Percentiles rank a stretch among this genome's conserved stretches.
phyloP scores from a whole-genome alignment of 2,113 vertebrate genomes.

The Sorex fumeus region DNA sequence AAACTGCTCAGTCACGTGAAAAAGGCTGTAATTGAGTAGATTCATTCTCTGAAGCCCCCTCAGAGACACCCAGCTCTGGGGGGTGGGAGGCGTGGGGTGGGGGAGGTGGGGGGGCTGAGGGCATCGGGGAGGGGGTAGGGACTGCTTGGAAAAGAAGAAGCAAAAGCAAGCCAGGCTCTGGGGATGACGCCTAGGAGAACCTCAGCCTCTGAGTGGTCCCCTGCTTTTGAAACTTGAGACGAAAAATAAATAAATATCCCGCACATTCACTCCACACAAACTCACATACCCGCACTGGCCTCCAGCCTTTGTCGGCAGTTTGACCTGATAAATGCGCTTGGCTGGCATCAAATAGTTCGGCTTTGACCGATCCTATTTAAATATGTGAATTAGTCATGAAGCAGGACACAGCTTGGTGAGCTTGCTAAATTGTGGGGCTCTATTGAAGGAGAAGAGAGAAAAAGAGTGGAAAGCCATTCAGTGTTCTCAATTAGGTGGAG shows the following conservation, averaged over 20 bases:
- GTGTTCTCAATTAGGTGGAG: constrained; percentile 85
- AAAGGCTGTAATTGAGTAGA: constrained; percentile 92
- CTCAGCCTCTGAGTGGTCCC: constrained; percentile 74
- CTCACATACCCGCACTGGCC: constrained; percentile 84
- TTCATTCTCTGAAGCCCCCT: constrained; percentile 88
- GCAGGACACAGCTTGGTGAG: constrained; percentile 93
- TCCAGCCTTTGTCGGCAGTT: constrained; percentile 92
- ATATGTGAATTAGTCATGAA: constrained; percentile 96
- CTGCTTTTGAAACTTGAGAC: constrained; percentile 76
- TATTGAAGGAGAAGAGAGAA: constrained; percentile 84
- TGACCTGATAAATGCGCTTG: constrained; percentile 95
- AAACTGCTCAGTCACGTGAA: constrained; percentile 94
- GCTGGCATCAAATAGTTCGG: constrained; percentile 93
- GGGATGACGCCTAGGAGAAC: constrained; percentile 54
- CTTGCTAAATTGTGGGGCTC: constrained; percentile 92
- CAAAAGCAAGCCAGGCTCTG: constrained; percentile 36
- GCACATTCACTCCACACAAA: constrained; percentile 61
- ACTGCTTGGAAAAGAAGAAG: not conserved
- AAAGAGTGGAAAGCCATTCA: constrained; percentile 86
- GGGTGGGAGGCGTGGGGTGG: constrained; percentile 19
- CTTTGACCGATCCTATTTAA: constrained; percentile 94
- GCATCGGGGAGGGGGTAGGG: not conserved
- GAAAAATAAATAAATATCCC: constrained; percentile 86
- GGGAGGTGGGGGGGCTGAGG: too few relatives aligned
- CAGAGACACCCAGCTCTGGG: constrained; percentile 77